Percentiles rank a stretch among this genome's conserved stretches.
These are phyloP conservation scores for Acholoe squamosa DNA, from an alignment of 2,888 invertebrate genomes.

Conservation along the genomic window DNA sequence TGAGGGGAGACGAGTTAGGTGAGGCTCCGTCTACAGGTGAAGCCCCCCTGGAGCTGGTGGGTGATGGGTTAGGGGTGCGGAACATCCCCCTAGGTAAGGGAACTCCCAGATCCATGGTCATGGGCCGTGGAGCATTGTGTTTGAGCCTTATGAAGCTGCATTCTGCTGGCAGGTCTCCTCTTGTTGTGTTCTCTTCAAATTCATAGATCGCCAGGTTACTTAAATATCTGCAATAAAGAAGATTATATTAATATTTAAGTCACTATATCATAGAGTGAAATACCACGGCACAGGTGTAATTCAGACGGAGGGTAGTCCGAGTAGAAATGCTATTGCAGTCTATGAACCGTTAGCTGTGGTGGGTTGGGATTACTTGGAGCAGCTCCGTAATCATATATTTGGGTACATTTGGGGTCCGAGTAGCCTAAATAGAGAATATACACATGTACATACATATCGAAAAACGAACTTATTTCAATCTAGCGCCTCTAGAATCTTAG, in stretches of 20 bases:
- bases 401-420: no score
- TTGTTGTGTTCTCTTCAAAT: slow-evolving; percentile 67
- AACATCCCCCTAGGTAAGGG: slow-evolving; percentile 69
- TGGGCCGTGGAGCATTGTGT: slow-evolving; percentile 59
- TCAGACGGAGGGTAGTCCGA: no score
- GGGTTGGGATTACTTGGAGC: no score
- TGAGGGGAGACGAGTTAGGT: slow-evolving; percentile 10
- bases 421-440: no score
- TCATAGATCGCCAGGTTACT: slow-evolving; percentile 62
- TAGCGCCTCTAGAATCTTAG: no score
- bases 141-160: slow-evolving; percentile 68
- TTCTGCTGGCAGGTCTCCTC: slow-evolving; percentile 50
- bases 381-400: no score
- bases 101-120: slow-evolving; percentile 66
- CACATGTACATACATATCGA: no score
- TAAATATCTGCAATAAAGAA: slow-evolving; percentile 64
- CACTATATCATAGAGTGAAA: neutral
- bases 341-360: no score
- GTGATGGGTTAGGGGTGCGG: slow-evolving; percentile 69
- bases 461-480: no score
- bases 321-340: no score
- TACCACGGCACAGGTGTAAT: no score
- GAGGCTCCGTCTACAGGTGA: slow-evolving; percentile 48
- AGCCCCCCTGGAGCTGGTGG: slow-evolving; percentile 62
- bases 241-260: neutral